These are phyloP conservation scores for Antitype chi DNA, from an alignment of 2,888 invertebrate genomes.

Conservation along the genomic window DNA sequence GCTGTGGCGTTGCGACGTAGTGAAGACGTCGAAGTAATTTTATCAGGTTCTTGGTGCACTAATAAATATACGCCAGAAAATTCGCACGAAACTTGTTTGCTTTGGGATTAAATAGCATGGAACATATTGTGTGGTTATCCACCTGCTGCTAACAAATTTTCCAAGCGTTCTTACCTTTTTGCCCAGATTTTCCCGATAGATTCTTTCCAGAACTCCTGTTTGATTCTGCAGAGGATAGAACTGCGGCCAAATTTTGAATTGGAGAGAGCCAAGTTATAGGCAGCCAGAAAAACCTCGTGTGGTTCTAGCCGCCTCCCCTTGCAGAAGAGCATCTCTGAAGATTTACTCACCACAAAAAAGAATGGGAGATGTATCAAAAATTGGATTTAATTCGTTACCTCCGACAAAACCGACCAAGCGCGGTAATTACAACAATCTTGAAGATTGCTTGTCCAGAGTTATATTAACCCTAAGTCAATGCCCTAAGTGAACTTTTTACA, in stretches of 20 bases:
- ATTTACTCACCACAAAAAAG: background rate
- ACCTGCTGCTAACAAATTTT: background rate
- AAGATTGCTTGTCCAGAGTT: slow-evolving; percentile 30
- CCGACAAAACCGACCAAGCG: slow-evolving; percentile 10
- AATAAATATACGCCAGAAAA: background rate
- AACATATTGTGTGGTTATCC: background rate
- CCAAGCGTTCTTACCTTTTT: background rate
- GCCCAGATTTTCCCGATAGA: background rate
- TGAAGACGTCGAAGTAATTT: slow-evolving; percentile 19
- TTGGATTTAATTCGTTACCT: background rate
- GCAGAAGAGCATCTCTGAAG: too few species aligned
- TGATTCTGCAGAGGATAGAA: background rate
- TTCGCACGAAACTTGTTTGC: slow-evolving; percentile 11
- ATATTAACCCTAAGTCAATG: slow-evolving; percentile 32
- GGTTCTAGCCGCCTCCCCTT: background rate
- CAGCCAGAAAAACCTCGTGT: background rate
- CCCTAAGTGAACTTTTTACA: slow-evolving; percentile 35
- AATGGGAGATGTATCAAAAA: background rate
- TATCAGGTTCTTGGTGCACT: slow-evolving; percentile 8
- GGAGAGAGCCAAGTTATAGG: background rate
- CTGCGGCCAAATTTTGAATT: background rate
- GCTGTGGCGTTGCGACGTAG: background rate
- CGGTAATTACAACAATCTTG: slow-evolving; percentile 39
- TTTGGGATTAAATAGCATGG: background rate
- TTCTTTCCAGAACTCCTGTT: background rate